Evolutionary conservation across 2,888 invertebrate genomes (phyloP).

Genomic region (Conops quadrifasciatus): DNA sequence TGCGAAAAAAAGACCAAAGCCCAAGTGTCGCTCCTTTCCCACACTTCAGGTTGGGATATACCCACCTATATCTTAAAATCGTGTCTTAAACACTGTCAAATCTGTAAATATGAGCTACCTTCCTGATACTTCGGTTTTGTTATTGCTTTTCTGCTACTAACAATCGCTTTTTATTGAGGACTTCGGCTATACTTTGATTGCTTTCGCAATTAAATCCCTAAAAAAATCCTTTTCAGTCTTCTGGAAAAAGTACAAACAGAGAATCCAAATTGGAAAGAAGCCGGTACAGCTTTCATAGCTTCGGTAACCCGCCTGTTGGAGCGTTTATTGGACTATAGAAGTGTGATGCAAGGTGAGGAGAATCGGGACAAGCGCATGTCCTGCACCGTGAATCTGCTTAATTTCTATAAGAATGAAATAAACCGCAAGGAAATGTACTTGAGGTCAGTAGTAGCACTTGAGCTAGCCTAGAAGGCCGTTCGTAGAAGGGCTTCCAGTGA

Average conservation of each 20-base stretch:
- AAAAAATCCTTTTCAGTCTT: constrained; percentile 68
- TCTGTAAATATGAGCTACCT: too few relatives aligned
- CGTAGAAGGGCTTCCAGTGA: not conserved
- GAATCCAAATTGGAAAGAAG: constrained; percentile 89
- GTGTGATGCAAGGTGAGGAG: constrained; percentile 94
- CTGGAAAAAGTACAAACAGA: constrained; percentile 85
- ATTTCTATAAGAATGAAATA: constrained; percentile 96
- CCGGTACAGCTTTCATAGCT: constrained; percentile 90
- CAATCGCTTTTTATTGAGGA: not conserved
- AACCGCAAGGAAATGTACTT: constrained; percentile 96
- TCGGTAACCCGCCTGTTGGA: constrained; percentile 90
- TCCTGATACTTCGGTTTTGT: too few relatives aligned
- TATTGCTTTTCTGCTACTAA: too few relatives aligned
- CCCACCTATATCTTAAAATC: too few relatives aligned
- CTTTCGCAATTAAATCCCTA: not conserved
- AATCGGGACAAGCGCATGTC: constrained; percentile 96
- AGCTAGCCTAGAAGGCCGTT: not conserved
- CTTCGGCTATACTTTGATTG: not conserved
- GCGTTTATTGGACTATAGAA: constrained; percentile 89
- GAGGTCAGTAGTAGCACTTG: constrained; percentile 64
- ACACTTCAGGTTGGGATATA: too few relatives aligned
- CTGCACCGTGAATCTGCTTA: constrained; percentile 92
- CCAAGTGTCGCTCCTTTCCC: too few relatives aligned
- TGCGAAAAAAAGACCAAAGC: too few relatives aligned
- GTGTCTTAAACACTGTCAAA: too few relatives aligned